Evolutionary conservation across 1,140 invertebrate species (phyloP), one percentile per base, ranked within the genome.

Genomic region (Limonius californicus): DNA sequence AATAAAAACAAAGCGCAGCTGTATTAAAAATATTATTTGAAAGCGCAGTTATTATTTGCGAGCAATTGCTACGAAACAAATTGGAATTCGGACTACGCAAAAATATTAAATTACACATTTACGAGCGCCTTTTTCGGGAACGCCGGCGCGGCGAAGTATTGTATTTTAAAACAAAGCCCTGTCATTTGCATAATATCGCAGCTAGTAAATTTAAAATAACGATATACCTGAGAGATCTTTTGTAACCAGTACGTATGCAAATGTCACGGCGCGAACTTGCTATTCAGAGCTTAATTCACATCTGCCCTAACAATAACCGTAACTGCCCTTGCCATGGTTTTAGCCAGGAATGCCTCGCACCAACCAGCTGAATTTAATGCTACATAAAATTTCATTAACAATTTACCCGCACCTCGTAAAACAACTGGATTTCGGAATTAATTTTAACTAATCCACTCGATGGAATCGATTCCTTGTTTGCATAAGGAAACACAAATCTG

Each of bases 181-280:
- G 14, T 45, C 20, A 65, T 66, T 63, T 66, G 61, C 61, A 66
- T 66, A 66, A 58, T 63, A 57, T 66, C 64, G 55, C 57, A 50
- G 53, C 54, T 43, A 56, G 61, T 63, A 59, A 59, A 63, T 66
- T 63, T 59, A 53, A 66, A 66, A 50, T 63, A 66, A 66, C 47
- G 56, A 58, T 54, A 59, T 60, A 59, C 57, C 62, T 64, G 57
- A 55, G 27, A 18, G 39, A 15, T 32, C 35, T 56, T 45, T 45
- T 55, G 20, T 32, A 60, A 45, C 50, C 19, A 43, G 62, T 55
- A 30, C 35, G 50, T 64, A 55, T 59, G 57, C 56, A 64, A 58
- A 55, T 55, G 16, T 43, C 23, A 55, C 16, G 35, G 11, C 35
- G n/a, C 35, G 14, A 19, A 50, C 45, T 50, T 50, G 18, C 53